Evolutionary conservation across 2,113 vertebrate genomes (phyloP).

Genomic region (Emydura subglobosa): DNA sequence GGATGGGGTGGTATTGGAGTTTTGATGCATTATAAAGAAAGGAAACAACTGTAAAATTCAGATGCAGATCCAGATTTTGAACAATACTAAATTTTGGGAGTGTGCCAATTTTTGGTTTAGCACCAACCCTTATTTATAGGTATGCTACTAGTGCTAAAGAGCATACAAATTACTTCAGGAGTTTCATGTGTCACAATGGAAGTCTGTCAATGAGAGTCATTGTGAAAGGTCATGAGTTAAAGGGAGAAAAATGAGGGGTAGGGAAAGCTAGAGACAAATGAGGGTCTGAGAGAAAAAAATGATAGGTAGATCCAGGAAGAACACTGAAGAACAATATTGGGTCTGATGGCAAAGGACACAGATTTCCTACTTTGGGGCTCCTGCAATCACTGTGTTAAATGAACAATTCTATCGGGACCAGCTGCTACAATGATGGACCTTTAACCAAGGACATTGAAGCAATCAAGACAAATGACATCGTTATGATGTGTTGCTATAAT

Average conservation of each 20-base stretch:
- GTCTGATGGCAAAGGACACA: background rate
- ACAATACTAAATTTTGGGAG: background rate
- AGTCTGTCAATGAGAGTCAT: slow-evolving; percentile 18
- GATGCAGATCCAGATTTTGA: background rate
- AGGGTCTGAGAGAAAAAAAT: background rate
- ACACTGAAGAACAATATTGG: background rate
- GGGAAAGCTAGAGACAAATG: slow-evolving; percentile 5
- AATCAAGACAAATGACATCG: slow-evolving; percentile 62
- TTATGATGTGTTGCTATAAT: slow-evolving; percentile 61
- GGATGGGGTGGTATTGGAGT: background rate
- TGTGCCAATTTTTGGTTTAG: background rate
- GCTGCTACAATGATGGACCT: slow-evolving; percentile 67
- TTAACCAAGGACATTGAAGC: slow-evolving; percentile 73
- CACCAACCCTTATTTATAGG: background rate
- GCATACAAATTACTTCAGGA: background rate
- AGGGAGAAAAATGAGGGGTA: slow-evolving; percentile 32
- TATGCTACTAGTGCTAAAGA: background rate
- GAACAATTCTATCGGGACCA: slow-evolving; percentile 64
- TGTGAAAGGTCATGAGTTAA: slow-evolving; percentile 10
- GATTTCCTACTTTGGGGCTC: slow-evolving; percentile 33
- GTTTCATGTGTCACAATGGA: background rate
- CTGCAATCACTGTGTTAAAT: slow-evolving; percentile 65
- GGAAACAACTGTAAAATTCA: background rate
- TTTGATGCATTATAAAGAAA: background rate
- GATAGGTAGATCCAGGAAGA: background rate